These are phyloP conservation scores for Amphimedon queenslandica DNA, from an alignment of 37 sponge, comb jelly and placozoan species.

Conservation along the genomic window DNA sequence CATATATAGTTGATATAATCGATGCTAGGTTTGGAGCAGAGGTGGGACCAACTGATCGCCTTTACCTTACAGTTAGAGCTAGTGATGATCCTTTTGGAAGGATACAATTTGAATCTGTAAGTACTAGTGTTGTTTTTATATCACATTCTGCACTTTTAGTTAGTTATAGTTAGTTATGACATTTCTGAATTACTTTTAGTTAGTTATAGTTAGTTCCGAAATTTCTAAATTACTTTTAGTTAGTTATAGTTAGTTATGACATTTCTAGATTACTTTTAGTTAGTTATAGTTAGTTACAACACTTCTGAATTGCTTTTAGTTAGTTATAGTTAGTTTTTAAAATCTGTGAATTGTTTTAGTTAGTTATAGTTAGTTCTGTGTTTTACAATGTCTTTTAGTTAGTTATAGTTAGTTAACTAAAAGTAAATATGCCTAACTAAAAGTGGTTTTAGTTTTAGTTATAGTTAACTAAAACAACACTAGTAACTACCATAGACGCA, in stretches of 20 bases:
- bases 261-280: too few species aligned
- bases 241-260: background rate
- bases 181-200: too few species aligned
- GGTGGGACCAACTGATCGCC: slow-evolving; percentile 20
- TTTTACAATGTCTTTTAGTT: background rate
- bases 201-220: background rate
- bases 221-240: background rate
- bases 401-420: background rate
- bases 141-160: background rate
- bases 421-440: too few species aligned
- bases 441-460: too few species aligned
- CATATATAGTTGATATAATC: slow-evolving; percentile 41
- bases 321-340: background rate
- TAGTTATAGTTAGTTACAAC: background rate
- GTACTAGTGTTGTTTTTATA: background rate
- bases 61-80: slow-evolving; percentile 38
- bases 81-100: slow-evolving; percentile 77
- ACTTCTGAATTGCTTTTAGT: background rate
- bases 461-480: too few species aligned
- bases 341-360: too few species aligned
- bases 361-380: background rate
- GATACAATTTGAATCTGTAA: slow-evolving; percentile 51
- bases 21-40: slow-evolving; percentile 50
- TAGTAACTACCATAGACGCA: too few species aligned
- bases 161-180: background rate